Evolutionary conservation across 2,113 vertebrate genomes (phyloP).

Genomic region (Hemibagrus wyckioides): DNA sequence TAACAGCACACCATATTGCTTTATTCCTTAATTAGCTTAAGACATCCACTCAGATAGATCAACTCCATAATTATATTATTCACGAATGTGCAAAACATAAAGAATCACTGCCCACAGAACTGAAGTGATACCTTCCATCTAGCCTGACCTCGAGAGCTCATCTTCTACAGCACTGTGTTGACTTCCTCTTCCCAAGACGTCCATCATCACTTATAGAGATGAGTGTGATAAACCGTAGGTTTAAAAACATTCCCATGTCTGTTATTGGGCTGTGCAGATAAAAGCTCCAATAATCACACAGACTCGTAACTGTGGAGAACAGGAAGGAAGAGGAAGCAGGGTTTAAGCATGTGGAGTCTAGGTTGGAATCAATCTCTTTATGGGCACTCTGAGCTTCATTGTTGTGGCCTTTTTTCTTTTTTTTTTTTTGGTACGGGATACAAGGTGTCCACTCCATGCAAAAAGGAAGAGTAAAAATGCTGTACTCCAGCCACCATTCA

Average conservation of each 20-base stretch:
- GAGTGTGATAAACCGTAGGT: constrained; percentile 13
- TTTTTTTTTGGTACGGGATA: neutral
- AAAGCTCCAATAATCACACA: constrained; percentile 66
- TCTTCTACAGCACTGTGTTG: neutral
- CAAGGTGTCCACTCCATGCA: constrained; percentile 18
- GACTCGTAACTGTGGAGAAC: constrained; percentile 63
- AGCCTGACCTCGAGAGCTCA: neutral
- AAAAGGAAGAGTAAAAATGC: constrained; percentile 21
- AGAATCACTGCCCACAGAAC: neutral
- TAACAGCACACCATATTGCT: neutral
- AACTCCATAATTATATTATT: neutral
- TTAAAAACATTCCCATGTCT: constrained; percentile 66
- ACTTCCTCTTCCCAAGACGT: neutral
- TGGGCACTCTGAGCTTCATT: constrained; percentile 67
- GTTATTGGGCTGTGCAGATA: constrained; percentile 63
- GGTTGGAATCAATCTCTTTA: constrained; percentile 63
- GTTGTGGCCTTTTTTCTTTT: constrained; percentile 53
- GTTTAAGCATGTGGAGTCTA: constrained; percentile 64
- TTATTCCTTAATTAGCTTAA: constrained; percentile 63
- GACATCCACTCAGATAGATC: constrained; percentile 57
- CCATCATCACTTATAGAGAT: constrained; percentile 9
- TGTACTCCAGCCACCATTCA: constrained; percentile 21
- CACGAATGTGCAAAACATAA: neutral
- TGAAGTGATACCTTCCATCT: neutral
- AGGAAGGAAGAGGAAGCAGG: constrained; percentile 71